phyloP scores from a whole-genome alignment of 2,888 invertebrate species.

The Lobophora halterata region DNA sequence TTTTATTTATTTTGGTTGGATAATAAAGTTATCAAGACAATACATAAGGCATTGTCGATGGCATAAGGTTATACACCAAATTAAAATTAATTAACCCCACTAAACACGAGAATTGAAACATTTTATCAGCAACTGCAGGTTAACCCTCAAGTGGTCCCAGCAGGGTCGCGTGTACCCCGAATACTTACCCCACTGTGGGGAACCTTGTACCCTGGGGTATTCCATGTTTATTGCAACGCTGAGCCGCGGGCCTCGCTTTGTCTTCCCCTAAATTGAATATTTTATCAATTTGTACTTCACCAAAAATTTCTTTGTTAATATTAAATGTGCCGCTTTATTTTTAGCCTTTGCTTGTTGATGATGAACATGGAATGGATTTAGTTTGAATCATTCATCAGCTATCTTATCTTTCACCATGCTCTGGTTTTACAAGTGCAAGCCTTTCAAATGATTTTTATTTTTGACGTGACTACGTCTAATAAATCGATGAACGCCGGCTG shows the following conservation, averaged over 20 bases:
- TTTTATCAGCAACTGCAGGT: slow-evolving; percentile 38
- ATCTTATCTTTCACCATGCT: no score
- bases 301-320: slow-evolving; percentile 42
- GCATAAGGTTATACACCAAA: slow-evolving; percentile 25
- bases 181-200: slow-evolving; percentile 39
- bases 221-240: slow-evolving; percentile 49
- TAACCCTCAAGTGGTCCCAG: slow-evolving; percentile 66
- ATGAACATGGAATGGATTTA: no score
- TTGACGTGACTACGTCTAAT: no score
- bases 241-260: slow-evolving; percentile 40
- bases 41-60: background rate
- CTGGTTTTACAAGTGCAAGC: no score
- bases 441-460: no score
- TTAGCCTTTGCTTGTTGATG: no score
- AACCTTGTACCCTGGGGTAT: slow-evolving; percentile 44
- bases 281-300: slow-evolving; percentile 57
- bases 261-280: slow-evolving; percentile 60
- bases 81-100: slow-evolving; percentile 33
- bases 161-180: slow-evolving; percentile 58
- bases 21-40: no score
- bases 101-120: slow-evolving; percentile 46
- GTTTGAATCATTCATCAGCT: no score
- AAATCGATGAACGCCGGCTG: no score
- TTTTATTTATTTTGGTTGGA: no score
- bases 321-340: slow-evolving; percentile 10